Evolutionary conservation across 2,113 vertebrate species (phyloP), one percentile per base, ranked within the genome.

Genomic region (Indicator maculatus): DNA sequence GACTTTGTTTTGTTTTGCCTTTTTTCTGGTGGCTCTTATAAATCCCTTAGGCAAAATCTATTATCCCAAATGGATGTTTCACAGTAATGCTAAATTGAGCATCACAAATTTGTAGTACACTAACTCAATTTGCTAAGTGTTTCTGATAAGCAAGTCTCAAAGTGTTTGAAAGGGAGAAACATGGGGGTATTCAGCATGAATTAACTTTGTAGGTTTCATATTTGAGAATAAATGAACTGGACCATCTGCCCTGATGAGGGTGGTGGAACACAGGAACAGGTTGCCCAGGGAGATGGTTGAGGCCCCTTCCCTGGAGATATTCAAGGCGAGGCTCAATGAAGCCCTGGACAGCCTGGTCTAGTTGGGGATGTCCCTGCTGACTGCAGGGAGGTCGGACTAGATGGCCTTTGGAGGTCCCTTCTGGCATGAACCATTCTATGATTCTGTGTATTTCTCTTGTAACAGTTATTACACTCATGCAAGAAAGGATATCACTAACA

Each of bases 21-120:
- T 66, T 88, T 31, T 23, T 14, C 30, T 26, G 33, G 28, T 73
- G 73, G 38, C 61, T 95, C 24, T 93, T 93, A 74, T 74, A 89
- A 90, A 86, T 83, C 92, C 91, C 59, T 52, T 11, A 24, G 81
- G 96, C 73, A 94, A 94, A 90, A 47, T 86, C 88, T 93, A 92
- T 94, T 95, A 95, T 89, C 71, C 77, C 89, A 95, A 95, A 96
- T 94, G 78, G 70, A 95, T 97, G 96, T 96, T 96, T 95, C 94
- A 96, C 93, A 89, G 77, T 70, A 91, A 96, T 61, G 65, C 78
- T 95, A 95, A 96, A 95, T 89, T 90, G 75, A 94, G 81, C 91
- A 93, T 96, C 65, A 63, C 86, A 74, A 95, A 96, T 95, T 55
- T 86, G 72, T 82, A 69, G 78, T 52, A 89, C 66, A 86, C 72